Base-by-base conservation (phyloP, 2,797 vertebrate species). In the Merluccius polli region DNA sequence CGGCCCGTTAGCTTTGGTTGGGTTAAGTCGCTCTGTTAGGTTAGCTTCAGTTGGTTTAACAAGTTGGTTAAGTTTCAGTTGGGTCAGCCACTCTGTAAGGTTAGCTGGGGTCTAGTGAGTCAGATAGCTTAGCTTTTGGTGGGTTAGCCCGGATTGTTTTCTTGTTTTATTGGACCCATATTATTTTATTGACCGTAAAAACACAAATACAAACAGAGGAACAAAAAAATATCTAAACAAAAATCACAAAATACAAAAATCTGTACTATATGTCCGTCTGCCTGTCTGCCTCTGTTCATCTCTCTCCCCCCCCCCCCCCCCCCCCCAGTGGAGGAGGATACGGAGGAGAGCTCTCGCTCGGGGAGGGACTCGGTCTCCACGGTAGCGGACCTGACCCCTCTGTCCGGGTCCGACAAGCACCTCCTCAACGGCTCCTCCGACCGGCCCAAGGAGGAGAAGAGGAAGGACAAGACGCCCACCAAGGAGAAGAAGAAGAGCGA, bases 301-400 rank as follows among this genome's bases (percentile, higher is more conserved):
- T 38, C 7, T n/a, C 18, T 27, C 16, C 11, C 41, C 68, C 73
- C 18, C 4, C 68, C 59, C 12, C 44, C n/a, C 12, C 3, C 16
- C 31, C 70, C 11, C 74, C 3, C 78, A 94, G 93, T 94, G 89
- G 93, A 94, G 83, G 93, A 94, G 78, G 97, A 98, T 89, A 98
- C 96, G 0, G 97, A 99, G 83, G 96, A 96, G 88, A 99, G 97
- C 77, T 98, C 97, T 0, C 92, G 96, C 30, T 98, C 97, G 0
- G 97, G 97, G 4, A 92, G 97, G 73, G 97, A 98, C 83, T 99
- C 97, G 0, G 95, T 97, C 75, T 99, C 97, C 76, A 98, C 97
- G 5, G 91, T 97, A 80, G 96, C 96, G 1, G 97, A 93, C 82
- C 90, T 88, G 78, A 92, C 91, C 0, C 90, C 89, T 4, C 88